Conservation (phyloP, 2,888 invertebrate species). For the Diarsia dahlii region DNA sequence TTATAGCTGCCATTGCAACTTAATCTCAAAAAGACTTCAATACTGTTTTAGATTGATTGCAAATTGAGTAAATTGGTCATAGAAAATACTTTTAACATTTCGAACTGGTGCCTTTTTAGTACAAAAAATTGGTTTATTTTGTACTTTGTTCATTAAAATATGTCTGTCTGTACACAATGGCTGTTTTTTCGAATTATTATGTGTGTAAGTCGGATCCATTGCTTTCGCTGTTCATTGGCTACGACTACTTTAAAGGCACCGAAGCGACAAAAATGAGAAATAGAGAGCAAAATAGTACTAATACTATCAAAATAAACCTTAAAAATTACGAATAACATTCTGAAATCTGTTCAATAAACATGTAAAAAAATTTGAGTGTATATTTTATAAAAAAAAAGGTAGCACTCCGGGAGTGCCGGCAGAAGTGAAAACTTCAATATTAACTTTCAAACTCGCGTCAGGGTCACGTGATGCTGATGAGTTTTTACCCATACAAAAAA, state of each 20-base stretch:
- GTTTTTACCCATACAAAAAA: no score
- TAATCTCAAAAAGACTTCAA: constrained; percentile 39
- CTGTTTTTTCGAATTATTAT: not conserved
- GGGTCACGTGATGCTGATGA: no score
- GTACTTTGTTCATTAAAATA: constrained; percentile 1
- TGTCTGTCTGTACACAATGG: not conserved
- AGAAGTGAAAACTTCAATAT: no score
- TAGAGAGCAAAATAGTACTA: constrained; percentile 46
- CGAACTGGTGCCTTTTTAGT: constrained; percentile 16
- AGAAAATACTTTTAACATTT: constrained; percentile 31
- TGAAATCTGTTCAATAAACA: constrained; percentile 24
- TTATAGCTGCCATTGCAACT: constrained; percentile 25
- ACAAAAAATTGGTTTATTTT: not conserved
- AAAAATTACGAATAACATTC: constrained; percentile 34
- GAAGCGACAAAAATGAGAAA: constrained; percentile 3
- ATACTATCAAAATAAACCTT: constrained; percentile 49
- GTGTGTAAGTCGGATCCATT: not conserved
- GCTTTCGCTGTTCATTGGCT: not conserved
- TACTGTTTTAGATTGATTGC: constrained; percentile 17
- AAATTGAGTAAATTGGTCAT: constrained; percentile 34
- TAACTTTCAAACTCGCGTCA: no score
- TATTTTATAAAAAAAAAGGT: constrained; percentile 2
- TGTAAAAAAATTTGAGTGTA: constrained; percentile 16
- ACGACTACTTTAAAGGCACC: constrained; percentile 1
- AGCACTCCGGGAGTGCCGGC: no score